Evolutionary conservation across 2,113 vertebrate genomes (phyloP).

Genomic region (Acinonyx jubatus): DNA sequence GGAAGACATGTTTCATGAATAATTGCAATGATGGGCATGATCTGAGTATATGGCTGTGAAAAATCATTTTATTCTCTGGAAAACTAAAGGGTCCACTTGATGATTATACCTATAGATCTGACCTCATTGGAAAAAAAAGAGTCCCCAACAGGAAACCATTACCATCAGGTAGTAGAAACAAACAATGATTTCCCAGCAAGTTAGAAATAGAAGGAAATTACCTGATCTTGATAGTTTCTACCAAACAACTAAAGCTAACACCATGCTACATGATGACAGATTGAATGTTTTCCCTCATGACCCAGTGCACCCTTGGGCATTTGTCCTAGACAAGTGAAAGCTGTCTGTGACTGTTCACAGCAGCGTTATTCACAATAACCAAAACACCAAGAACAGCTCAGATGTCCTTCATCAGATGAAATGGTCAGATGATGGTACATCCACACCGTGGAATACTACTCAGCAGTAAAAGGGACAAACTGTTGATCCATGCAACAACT

Average conservation of each 20-base stretch:
- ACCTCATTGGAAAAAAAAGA: not conserved
- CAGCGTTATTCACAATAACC: not conserved
- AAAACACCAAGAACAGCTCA: not conserved
- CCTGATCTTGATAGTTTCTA: not conserved
- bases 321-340: not conserved
- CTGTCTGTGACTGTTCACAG: not conserved
- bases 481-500: not conserved
- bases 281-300: not conserved
- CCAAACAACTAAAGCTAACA: not conserved
- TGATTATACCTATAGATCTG: not conserved
- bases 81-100: not conserved
- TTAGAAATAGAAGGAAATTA: not conserved
- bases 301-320: not conserved
- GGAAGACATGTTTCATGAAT: not conserved
- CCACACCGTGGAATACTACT: not conserved
- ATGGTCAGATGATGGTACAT: not conserved
- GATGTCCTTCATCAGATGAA: not conserved
- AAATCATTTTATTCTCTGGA: not conserved
- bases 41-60: not conserved
- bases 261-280: not conserved
- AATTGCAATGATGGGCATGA: not conserved
- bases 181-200: not conserved
- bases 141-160: not conserved
- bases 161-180: not conserved
- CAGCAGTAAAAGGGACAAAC: not conserved